Evolutionary conservation across 2,888 invertebrate species (phyloP), one percentile per base, ranked within the genome.

Genomic region (Epistrophella euchroma): DNA sequence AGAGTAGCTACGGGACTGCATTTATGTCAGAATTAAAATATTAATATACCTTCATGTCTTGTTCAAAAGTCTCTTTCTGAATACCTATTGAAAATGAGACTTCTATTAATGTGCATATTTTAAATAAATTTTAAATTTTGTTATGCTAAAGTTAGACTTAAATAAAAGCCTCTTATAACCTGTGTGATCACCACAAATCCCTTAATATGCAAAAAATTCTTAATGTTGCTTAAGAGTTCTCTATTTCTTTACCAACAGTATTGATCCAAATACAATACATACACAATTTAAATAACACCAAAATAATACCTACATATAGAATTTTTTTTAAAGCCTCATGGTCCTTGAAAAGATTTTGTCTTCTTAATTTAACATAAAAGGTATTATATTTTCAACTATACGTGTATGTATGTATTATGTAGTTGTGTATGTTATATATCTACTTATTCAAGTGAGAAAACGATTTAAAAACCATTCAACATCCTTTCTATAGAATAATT

Each of bases 401-500:
- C 6, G n/a, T 43, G 1, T 17, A 47, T 22, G 13, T 50, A 50
- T 2, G 0, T 13, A 1, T 22, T 40, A 37, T 37, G 37, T 40
- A 40, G 35, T 3, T 9, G 32, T 35, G 35, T 10, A 9, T 35
- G 2, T 11, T 25, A 1, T 15, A 11, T 22, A 0, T 62, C 5
- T 28, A 17, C 45, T 11, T 32, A 10, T 32, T 32, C 35, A 47
- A 66, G 45, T 66, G 32, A 32, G 25, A 66, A 66, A 47, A 45
- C 66, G 32, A 66, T 47, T 66, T 66, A 32, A 66, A 19, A 32
- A 5, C 19, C 47, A 66, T 66, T 47, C 66, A 66, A 47, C 15
- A 47, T 32, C 66, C 66, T 25, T 66, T 47, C 66, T 19, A 32
- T 47, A 32, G 45, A 66, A 66, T 47, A 47, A 66, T 28, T 66